Base-by-base conservation (phyloP, 2,888 invertebrate genomes). In the Drosophila tripunctata region DNA sequence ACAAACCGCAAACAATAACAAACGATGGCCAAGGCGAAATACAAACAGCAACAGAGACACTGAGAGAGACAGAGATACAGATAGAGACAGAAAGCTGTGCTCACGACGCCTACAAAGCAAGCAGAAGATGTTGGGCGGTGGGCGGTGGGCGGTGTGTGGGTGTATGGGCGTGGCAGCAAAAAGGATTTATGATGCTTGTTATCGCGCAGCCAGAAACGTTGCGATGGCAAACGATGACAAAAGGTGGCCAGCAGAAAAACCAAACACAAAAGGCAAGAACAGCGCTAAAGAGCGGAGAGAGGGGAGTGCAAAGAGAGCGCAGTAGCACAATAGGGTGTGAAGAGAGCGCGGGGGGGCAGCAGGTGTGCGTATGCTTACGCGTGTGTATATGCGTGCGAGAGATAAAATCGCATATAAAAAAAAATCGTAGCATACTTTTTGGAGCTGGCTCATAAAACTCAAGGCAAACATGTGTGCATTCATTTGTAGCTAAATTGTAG, bases 151-250 rank as follows among this genome's bases (percentile, higher is more conserved):
- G 57, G 30, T 10, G 19, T 4, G 24, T 24, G 8, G 7, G 24
- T 33, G 31, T n/a, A 44, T 40, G 48, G 58, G 66, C 56, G 61
- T 44, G 63, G 67, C 44, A 65, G 69, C 67, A 69, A 76, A 72
- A 81, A 87, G 85, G 87, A 86, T 86, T 86, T 86, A 86, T 86
- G 85, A 88, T 75, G 70, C 85, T 88, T 88, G 88, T 86, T 86
- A 86, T 88, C 85, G 74, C 78, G 72, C 68, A 70, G 69, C 71
- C 75, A 69, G 66, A 8, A 75, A 69, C 64, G 67, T 55, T 43
- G 69, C 57, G 47, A 55, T 22, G 67, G 66, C 68, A 64, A 87
- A 85, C 88, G 79, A 87, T 88, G 88, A 82, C 82, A 85, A 82
- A 87, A 87, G 86, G 82, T 82, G 79, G 55, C 82, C 78, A 45